Base-by-base conservation (phyloP, 2,797 vertebrate genomes). In the Rhinoraja longicauda region DNA sequence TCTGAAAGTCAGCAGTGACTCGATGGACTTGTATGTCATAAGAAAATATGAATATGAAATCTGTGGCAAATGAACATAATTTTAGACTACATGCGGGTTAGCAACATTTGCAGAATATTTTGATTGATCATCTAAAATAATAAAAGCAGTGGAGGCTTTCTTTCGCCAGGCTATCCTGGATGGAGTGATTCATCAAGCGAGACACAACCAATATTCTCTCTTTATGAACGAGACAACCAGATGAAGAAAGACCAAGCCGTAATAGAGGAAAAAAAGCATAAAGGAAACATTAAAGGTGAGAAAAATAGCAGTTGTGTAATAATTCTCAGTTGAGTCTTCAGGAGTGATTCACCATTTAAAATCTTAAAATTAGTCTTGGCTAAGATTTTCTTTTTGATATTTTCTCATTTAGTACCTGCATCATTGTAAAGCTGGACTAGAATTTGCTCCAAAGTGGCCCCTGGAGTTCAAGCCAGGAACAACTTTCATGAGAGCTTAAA, bases 171-270 rank as follows among this genome's bases (percentile, higher is more conserved):
- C 62, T 64, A 90, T 90, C 36, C 86, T 90, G 86, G n/a, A 15
- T 36, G 62, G 86, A 90, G 59, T 64, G 86, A 90, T 70, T 90
- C 86, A 36, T 90, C 86, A 17, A 90, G 86, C 17, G 86, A 90
- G 62, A 90, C 86, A 26, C 59, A 90, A 32, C 15, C 86, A 36
- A 39, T 39, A 36, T 90, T 39, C 32, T 21, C 17, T 32, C 29
- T 26, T 67, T 70, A 84, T 26, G 39, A 88, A 67, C 9, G 29
- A 6, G 86, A 67, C 8, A 90, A 70, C 21, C 62, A 36, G 62
- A 67, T 90, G 64, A 90, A 90, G 32, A 39, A 90, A 70, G 17
- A 5, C 70, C 19, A 90, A 62, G 45, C 3, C 8, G 1, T 57
- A 82, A 82, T 0, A 24, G 62, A 90, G 19, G 15, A 90, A 15